Percentiles rank a stretch among this genome's conserved stretches.
Evolutionary conservation across 2,888 invertebrate genomes (phyloP).

Genomic region (Onchidella celtica): DNA sequence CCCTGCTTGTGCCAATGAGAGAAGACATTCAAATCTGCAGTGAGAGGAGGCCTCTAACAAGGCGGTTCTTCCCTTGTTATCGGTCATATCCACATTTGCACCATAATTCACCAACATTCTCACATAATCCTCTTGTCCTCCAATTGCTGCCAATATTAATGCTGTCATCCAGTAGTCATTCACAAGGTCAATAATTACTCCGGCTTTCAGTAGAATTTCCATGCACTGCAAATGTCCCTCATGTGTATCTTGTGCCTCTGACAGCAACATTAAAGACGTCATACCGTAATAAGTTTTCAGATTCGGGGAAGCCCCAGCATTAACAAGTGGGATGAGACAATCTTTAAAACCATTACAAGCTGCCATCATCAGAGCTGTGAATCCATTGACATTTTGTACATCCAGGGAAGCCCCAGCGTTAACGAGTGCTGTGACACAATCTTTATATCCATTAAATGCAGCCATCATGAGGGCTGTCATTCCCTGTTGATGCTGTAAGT

Average conservation of each 20-base stretch:
- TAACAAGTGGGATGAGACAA: no score
- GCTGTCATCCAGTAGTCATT: not conserved
- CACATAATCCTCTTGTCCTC: not conserved
- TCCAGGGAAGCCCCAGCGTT: not conserved
- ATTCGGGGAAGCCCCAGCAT: no score
- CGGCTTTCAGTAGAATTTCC: not conserved
- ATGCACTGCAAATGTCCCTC: not conserved
- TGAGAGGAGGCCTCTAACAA: not conserved
- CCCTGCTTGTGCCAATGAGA: not conserved
- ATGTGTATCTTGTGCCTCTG: not conserved
- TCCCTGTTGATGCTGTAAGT: not conserved
- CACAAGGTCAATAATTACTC: not conserved
- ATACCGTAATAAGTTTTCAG: no score
- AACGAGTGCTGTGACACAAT: not conserved
- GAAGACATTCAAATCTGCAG: not conserved
- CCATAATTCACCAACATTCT: not conserved
- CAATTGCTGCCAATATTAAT: not conserved
- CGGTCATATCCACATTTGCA: not conserved
- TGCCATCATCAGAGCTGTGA: not conserved
- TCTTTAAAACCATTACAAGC: not conserved
- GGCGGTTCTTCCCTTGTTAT: not conserved
- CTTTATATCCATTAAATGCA: not conserved
- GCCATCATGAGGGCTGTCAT: not conserved
- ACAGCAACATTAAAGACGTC: no score
- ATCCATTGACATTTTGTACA: not conserved